These are phyloP conservation scores for Thecophora atra DNA, from an alignment of 2,888 invertebrate genomes.

Conservation along the genomic window DNA sequence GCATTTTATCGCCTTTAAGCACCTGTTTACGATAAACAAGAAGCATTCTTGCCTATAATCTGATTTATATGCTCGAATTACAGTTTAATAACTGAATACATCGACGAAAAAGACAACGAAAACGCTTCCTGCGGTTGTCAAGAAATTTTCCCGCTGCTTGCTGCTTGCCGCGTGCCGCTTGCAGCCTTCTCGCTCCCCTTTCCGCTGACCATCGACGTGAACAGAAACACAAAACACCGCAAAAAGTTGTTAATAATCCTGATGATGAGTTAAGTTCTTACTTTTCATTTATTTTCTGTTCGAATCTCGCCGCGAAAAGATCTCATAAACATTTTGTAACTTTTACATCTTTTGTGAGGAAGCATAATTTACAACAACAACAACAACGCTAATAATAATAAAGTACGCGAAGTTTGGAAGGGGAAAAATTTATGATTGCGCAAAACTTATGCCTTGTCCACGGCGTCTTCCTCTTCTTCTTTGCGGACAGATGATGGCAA, in stretches of 20 bases:
- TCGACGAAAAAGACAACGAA: constrained; percentile 9
- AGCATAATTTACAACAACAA: constrained; percentile 24
- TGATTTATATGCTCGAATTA: constrained; percentile 35
- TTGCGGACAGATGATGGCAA: neutral
- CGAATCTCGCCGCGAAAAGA: neutral
- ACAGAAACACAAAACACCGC: constrained; percentile 25
- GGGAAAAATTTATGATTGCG: constrained; percentile 12
- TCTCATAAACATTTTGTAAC: constrained; percentile 27
- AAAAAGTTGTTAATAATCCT: constrained; percentile 33
- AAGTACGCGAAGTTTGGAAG: neutral
- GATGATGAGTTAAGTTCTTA: constrained; percentile 32
- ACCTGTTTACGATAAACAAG: neutral
- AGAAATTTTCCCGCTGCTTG: constrained; percentile 12
- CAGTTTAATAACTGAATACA: constrained; percentile 34
- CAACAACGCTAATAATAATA: constrained; percentile 5
- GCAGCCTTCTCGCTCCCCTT: neutral
- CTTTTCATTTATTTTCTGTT: neutral
- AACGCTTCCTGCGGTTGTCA: neutral
- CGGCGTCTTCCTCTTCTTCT: neutral
- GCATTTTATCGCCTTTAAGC: too few relatives aligned
- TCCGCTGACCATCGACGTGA: neutral
- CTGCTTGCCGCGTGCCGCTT: neutral
- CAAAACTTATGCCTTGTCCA: constrained; percentile 16
- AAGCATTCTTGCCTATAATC: neutral
- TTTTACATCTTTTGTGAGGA: constrained; percentile 20